Evolutionary conservation across 2,888 invertebrate species (phyloP).

Genomic region (Limnephilus rhombicus): DNA sequence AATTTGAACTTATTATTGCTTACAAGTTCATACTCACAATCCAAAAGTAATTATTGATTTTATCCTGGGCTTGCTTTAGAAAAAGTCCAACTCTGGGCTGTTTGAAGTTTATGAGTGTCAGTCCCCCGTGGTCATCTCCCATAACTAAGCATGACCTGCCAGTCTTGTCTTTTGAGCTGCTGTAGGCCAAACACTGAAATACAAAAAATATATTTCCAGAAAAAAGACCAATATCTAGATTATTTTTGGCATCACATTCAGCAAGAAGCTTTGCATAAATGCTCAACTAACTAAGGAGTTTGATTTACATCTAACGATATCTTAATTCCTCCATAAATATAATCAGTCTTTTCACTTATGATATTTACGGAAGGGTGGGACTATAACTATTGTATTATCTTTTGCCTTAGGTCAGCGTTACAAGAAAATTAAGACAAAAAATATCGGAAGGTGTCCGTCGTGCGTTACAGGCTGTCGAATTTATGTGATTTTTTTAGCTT

Average conservation of each 20-base stretch:
- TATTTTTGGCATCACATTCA: neutral
- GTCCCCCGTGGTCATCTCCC: constrained; percentile 78
- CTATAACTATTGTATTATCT: too few relatives aligned
- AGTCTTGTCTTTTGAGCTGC: constrained; percentile 68
- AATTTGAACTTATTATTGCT: constrained; percentile 68
- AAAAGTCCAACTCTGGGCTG: constrained; percentile 78
- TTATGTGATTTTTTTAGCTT: too few relatives aligned
- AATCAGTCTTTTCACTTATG: too few relatives aligned
- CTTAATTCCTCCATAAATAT: too few relatives aligned
- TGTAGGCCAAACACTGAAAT: constrained; percentile 75
- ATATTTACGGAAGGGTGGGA: too few relatives aligned
- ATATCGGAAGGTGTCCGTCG: too few relatives aligned
- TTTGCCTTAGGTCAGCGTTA: too few relatives aligned
- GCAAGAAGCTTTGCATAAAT: neutral
- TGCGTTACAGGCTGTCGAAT: too few relatives aligned
- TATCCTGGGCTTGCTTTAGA: constrained; percentile 76
- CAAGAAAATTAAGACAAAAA: too few relatives aligned
- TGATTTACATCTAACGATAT: too few relatives aligned
- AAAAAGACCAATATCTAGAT: neutral
- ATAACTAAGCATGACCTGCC: constrained; percentile 74
- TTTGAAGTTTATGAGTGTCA: constrained; percentile 76
- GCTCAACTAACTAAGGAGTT: too few relatives aligned
- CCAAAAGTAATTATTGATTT: constrained; percentile 79
- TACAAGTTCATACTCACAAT: constrained; percentile 71
- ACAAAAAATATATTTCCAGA: neutral